Conservation (phyloP, 2,113 vertebrate genomes). For the Malurus alboscapulatus region DNA sequence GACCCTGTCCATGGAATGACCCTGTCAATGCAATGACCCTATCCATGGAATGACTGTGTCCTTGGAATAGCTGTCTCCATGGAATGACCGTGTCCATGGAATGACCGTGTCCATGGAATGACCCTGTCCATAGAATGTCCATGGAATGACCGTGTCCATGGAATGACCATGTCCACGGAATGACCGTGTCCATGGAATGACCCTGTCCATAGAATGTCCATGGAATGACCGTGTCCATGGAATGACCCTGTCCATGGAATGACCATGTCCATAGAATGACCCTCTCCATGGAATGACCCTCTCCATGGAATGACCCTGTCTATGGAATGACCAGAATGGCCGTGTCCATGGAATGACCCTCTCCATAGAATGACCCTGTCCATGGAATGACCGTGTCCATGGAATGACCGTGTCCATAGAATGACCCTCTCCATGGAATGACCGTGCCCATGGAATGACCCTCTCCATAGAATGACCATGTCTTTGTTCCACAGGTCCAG, state of each 20-base stretch:
- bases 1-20: not conserved
- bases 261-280: too few species aligned
- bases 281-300: fast-evolving
- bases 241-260: not conserved
- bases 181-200: not conserved
- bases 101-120: too few species aligned
- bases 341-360: not conserved
- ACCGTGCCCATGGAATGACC: not conserved
- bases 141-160: not conserved
- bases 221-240: too few species aligned
- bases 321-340: not conserved
- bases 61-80: not conserved
- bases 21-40: not conserved
- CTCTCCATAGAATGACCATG: not conserved
- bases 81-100: not conserved
- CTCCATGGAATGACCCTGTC: not conserved
- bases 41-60: not conserved
- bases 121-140: not conserved
- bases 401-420: not conserved
- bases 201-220: not conserved
- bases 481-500: constrained; percentile 71
- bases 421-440: not conserved
- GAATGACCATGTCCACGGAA: not conserved
- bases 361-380: not conserved
- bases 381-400: not conserved